Percentiles rank a stretch among this genome's conserved stretches.
Evolutionary conservation across 2,797 vertebrate species (phyloP).

Genomic region (Lagocephalus sceleratus): DNA sequence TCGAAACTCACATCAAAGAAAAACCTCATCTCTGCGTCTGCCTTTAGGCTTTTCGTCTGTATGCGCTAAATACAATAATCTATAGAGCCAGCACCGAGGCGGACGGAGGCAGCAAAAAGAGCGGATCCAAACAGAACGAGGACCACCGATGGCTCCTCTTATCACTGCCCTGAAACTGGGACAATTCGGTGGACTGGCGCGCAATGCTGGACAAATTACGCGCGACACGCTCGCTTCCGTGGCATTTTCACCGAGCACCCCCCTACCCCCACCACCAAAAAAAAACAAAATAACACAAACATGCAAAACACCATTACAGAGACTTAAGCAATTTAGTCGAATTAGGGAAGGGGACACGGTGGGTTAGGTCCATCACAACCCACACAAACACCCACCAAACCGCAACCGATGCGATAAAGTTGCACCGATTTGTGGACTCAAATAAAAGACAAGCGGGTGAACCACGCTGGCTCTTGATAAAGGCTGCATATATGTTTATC

Average conservation of each 20-base stretch:
- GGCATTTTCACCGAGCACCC: slow-evolving; percentile 19
- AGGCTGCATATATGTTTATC: background rate
- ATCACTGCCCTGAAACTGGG: slow-evolving; percentile 20
- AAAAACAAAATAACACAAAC: too few relatives aligned
- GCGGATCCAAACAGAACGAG: slow-evolving; percentile 39
- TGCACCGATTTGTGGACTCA: background rate
- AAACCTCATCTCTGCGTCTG: slow-evolving; percentile 30
- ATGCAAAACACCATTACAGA: slow-evolving; percentile 42
- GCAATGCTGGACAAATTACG: slow-evolving; percentile 27
- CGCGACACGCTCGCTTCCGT: slow-evolving; percentile 14
- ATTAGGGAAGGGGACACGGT: slow-evolving; percentile 11
- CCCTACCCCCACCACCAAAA: too few relatives aligned
- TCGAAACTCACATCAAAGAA: slow-evolving; percentile 69
- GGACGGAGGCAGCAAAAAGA: slow-evolving; percentile 28
- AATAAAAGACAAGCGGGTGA: background rate
- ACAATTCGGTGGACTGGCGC: slow-evolving; percentile 7
- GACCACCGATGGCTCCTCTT: slow-evolving; percentile 22
- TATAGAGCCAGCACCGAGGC: slow-evolving; percentile 24
- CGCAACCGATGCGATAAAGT: slow-evolving; percentile 16
- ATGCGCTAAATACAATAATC: slow-evolving; percentile 42
- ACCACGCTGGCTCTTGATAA: background rate
- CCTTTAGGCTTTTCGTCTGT: slow-evolving; percentile 44
- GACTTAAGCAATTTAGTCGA: slow-evolving; percentile 48
- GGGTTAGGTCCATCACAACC: slow-evolving; percentile 1
- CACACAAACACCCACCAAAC: slow-evolving; percentile 8